Percentiles rank a stretch among this genome's conserved stretches.
phyloP scores from a whole-genome alignment of 2,888 invertebrate genomes.

The Deilephila elpenor region DNA sequence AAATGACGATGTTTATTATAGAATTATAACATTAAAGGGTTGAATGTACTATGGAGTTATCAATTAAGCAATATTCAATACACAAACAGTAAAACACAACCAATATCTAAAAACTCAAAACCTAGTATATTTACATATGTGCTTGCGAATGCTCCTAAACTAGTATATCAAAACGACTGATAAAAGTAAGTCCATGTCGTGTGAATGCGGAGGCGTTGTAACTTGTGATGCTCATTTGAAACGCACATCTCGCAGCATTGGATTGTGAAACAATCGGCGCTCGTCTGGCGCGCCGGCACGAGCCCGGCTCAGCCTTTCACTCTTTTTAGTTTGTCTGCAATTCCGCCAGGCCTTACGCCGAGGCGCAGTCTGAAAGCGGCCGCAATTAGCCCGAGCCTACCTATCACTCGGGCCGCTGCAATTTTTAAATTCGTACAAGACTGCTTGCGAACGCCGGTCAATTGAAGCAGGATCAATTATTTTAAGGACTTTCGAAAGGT shows the following conservation, averaged over 20 bases:
- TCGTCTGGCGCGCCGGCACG: slow-evolving; percentile 52
- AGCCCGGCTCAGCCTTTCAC: slow-evolving; percentile 49
- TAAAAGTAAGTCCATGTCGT: background rate
- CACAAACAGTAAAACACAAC: too few relatives aligned
- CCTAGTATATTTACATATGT: background rate
- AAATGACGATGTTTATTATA: too few relatives aligned
- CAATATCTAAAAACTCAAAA: too few relatives aligned
- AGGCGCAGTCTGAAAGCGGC: slow-evolving; percentile 65
- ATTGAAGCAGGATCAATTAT: slow-evolving; percentile 13
- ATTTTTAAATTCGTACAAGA: slow-evolving; percentile 27
- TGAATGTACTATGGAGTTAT: too few relatives aligned
- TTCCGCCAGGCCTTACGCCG: slow-evolving; percentile 51
- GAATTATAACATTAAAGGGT: too few relatives aligned
- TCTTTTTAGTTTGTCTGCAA: slow-evolving; percentile 63
- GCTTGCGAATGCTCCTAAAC: background rate
- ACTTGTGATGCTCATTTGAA: slow-evolving; percentile 48
- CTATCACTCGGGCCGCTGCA: slow-evolving; percentile 20
- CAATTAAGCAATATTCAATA: too few relatives aligned
- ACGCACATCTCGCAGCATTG: slow-evolving; percentile 40
- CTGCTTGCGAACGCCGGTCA: slow-evolving; percentile 1
- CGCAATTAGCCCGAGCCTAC: slow-evolving; percentile 67
- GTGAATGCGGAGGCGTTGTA: slow-evolving; percentile 5
- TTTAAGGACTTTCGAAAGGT: background rate
- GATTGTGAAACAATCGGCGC: slow-evolving; percentile 58
- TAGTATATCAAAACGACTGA: background rate